Base-by-base conservation (phyloP, 2,797 vertebrate genomes). In the Enteromius argenteus region DNA sequence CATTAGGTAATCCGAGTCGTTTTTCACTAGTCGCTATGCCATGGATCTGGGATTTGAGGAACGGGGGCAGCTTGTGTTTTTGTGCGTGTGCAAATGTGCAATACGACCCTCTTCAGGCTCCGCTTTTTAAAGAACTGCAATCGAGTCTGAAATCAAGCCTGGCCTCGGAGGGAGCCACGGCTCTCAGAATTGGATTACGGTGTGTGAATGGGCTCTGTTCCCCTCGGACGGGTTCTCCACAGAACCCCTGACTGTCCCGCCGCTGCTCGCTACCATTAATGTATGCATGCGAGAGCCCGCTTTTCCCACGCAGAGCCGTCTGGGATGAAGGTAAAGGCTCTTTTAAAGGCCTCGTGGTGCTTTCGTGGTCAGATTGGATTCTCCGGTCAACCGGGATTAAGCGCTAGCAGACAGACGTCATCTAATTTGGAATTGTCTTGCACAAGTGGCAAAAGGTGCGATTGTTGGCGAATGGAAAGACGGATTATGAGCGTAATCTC, bases 101-200 rank as follows among this genome's bases (percentile, higher is more conserved):
- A 94, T 79, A 64, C 21, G 89, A 93, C 85, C 88, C 86, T 23
- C 51, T 66, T 46, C 73, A 72, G 72, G n/a, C 32, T 62, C 35
- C 17, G 32, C 58, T 37, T 60, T 69, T 79, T 82, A 85, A 85
- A 87, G 74, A 64, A 68, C 27, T 81, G 58, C 80, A 85, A 76
- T 86, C 79, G 44, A 77, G 11, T 49, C 53, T 66, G 69, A 84
- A 71, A 81, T 84, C 60, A 84, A 71, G 79, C 62, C 62, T 7
- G 39, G 60, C 79, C 88, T 77, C 86, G 30, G 84, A 46, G 83
- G 90, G 90, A 92, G 90, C 90, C 91, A 92, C 92, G 91, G 91
- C 89, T 92, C 88, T 91, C 83, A 89, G 91, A 94, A 92, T 94
- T 92, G 91, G 92, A 94, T 95, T 94, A 94, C 92, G 74, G 75